A percentile compares a stretch with the other conserved stretches of the same genome.
phyloP scores from a whole-genome alignment of 2,113 vertebrate genomes.

The Cinclus cinclus region DNA sequence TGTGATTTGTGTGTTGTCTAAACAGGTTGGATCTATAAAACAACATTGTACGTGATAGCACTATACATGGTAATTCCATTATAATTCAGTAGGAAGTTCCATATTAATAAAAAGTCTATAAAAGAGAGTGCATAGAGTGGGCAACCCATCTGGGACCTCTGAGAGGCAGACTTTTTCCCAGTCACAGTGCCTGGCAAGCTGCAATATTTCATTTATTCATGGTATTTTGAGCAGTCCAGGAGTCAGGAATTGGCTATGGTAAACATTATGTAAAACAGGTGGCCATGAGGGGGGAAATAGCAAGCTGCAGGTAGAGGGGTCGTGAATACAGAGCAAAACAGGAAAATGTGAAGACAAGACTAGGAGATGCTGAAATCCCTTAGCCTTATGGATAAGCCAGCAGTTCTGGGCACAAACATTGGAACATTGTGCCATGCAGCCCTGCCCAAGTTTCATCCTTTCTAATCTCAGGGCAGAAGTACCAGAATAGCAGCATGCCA shows the following conservation, averaged over 20 bases:
- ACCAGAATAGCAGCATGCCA: background rate
- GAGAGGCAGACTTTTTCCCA: background rate
- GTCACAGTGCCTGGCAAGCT: background rate
- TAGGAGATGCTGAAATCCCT: background rate
- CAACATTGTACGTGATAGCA: background rate
- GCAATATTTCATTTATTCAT: background rate
- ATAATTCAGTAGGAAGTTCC: background rate
- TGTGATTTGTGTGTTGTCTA: constrained; percentile 56
- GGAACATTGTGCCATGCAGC: background rate
- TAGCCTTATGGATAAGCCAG: background rate
- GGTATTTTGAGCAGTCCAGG: background rate
- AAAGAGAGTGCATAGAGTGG: background rate
- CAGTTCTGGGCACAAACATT: background rate
- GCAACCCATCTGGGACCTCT: background rate
- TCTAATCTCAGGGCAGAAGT: background rate
- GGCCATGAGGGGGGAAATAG: background rate
- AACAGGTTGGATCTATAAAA: constrained; percentile 39
- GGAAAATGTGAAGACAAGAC: background rate
- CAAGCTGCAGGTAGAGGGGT: background rate
- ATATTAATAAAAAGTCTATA: background rate
- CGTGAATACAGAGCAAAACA: background rate
- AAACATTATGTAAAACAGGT: background rate
- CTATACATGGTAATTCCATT: background rate
- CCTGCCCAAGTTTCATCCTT: accelerated
- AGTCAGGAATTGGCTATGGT: background rate